Conservation (phyloP, 2,797 vertebrate genomes). For the Stomatorhinus walkeri region DNA sequence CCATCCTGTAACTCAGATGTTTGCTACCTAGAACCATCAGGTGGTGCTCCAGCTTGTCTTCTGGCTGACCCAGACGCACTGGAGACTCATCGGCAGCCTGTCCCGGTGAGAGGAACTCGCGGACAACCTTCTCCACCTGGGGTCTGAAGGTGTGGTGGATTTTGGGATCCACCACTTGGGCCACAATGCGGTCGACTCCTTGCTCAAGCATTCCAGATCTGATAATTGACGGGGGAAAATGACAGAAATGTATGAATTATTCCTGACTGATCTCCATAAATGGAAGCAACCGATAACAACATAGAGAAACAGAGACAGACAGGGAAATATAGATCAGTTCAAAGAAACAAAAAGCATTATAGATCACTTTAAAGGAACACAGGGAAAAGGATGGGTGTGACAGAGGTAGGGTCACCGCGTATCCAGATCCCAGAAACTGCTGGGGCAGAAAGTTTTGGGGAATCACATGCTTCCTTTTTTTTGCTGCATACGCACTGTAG, state of each 20-base stretch:
- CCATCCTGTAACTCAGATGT: not conserved
- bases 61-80: slow-evolving; percentile 42
- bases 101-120: slow-evolving; percentile 84
- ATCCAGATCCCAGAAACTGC: not conserved
- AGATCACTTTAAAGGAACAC: not conserved
- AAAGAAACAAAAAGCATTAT: not conserved
- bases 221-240: slow-evolving; percentile 30
- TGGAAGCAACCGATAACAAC: not conserved
- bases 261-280: not conserved
- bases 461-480: slow-evolving; percentile 67
- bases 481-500: slow-evolving; percentile 77
- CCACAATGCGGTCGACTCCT: slow-evolving; percentile 95
- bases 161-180: slow-evolving; percentile 97
- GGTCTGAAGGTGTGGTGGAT: slow-evolving; percentile 95
- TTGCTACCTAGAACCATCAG: slow-evolving; percentile 64
- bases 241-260: not conserved
- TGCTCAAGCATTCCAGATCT: slow-evolving; percentile 98
- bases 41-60: slow-evolving; percentile 63
- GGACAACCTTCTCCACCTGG: slow-evolving; percentile 91
- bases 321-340: not conserved
- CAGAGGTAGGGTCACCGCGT: not conserved
- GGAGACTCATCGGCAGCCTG: slow-evolving; percentile 67
- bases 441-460: not conserved
- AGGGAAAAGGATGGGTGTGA: not conserved
- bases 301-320: not conserved